Conservation (phyloP, 1,140 invertebrate genomes). For the Manduca sexta region DNA sequence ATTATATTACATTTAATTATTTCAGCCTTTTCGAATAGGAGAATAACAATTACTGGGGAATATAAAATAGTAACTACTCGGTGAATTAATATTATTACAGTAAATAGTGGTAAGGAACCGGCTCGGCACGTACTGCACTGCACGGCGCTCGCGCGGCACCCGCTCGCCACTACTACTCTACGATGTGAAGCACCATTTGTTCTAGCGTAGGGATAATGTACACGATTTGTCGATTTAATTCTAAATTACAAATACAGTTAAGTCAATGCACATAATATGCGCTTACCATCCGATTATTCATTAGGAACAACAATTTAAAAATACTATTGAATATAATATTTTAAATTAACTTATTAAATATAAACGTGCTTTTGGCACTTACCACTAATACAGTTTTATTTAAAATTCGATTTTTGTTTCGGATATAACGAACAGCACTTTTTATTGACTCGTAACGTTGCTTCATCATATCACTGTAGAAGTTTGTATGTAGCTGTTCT, state of each 20-base stretch:
- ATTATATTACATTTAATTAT: slow-evolving; percentile 57
- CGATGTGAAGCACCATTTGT: slow-evolving; percentile 71
- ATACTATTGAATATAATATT: slow-evolving; percentile 56
- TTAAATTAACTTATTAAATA: slow-evolving; percentile 61
- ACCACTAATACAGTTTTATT: slow-evolving; percentile 28
- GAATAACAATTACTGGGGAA: slow-evolving; percentile 62
- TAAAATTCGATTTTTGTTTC: slow-evolving; percentile 6
- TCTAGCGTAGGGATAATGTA: slow-evolving; percentile 72
- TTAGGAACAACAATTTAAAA: slow-evolving; percentile 69
- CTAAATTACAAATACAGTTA: slow-evolving; percentile 63
- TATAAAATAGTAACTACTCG: slow-evolving; percentile 69
- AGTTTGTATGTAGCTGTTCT: slow-evolving; percentile 15
- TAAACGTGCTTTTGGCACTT: slow-evolving; percentile 65
- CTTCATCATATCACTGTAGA: slow-evolving; percentile 1
- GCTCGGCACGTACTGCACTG: slow-evolving; percentile 18
- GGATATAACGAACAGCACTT: slow-evolving; percentile 5
- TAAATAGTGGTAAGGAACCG: slow-evolving; percentile 32
- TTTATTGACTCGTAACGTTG: slow-evolving; percentile 6
- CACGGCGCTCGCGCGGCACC: slow-evolving; percentile 20
- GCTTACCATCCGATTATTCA: slow-evolving; percentile 59
- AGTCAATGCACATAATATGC: slow-evolving; percentile 46
- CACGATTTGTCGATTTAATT: slow-evolving; percentile 61
- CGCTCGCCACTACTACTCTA: slow-evolving; percentile 38
- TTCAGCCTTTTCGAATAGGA: slow-evolving; percentile 71
- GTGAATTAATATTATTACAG: slow-evolving; percentile 45